Evolutionary conservation across 2,888 invertebrate genomes (phyloP).

Genomic region (Nymphalis urticae): DNA sequence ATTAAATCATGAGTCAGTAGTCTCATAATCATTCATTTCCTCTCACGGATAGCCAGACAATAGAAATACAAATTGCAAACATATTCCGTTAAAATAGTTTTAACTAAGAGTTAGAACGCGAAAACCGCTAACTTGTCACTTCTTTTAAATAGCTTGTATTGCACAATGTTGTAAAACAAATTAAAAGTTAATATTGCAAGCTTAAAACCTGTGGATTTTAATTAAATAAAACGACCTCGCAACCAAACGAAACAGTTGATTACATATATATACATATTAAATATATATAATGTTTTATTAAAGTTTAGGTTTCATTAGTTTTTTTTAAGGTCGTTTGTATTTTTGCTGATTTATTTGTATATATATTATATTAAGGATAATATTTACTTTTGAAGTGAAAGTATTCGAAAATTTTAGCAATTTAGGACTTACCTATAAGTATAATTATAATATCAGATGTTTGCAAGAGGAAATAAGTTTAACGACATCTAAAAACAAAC

Average conservation of each 20-base stretch:
- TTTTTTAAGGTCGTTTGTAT: neutral
- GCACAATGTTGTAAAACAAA: neutral
- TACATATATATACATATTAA: neutral
- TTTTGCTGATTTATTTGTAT: neutral
- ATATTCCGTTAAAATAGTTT: too few relatives aligned
- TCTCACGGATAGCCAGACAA: neutral
- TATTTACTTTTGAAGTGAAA: neutral
- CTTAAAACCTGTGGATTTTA: neutral
- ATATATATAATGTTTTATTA: neutral
- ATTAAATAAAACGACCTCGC: slow-evolving; percentile 7
- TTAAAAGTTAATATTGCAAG: neutral
- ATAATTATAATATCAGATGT: slow-evolving; percentile 5
- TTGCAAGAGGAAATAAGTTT: neutral
- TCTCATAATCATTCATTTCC: neutral
- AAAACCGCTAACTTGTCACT: too few relatives aligned
- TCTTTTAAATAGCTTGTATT: neutral
- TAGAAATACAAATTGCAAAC: neutral
- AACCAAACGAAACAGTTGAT: neutral
- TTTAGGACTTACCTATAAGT: neutral
- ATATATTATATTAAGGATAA: neutral
- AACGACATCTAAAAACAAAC: neutral
- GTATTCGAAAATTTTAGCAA: neutral
- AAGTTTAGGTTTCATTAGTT: neutral
- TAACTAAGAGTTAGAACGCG: too few relatives aligned
- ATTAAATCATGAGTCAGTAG: neutral